Evolutionary conservation across 2,888 invertebrate species (phyloP), one percentile per base, ranked within the genome.

Genomic region (Mimachlamys varia): DNA sequence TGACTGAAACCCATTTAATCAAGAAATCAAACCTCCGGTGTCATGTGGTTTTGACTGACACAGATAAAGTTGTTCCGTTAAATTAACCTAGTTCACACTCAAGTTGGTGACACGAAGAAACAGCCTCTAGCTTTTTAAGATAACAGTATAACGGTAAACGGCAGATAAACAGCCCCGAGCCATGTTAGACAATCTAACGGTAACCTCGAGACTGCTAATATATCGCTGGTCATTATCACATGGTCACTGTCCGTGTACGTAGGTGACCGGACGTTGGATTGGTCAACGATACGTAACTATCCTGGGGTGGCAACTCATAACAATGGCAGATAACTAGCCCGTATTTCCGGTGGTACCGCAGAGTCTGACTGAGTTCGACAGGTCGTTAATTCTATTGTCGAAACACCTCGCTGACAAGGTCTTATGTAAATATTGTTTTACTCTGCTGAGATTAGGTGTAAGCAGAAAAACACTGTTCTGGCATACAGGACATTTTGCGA

Each of bases 1-100:
- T 44, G 13, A 53, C 17, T 1, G 13, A 17, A 53, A 17, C 53
- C 19, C 53, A 17, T 19, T 2, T 13, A 1, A 53, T n/a, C 53
- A 53, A 17, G 17, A 0, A 15, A 76, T 76, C 27, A 27, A 27
- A 0, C 27, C 76, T 33, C 10, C 13, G 76, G 76, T 76, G 76
- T 76, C 76, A 76, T 27, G 33, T 27, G 76, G 33, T 76, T 76
- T 76, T 76, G 76, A 76, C 76, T 27, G 76, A 76, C 76, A 76
- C 27, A 76, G 76, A 76, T 76, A 76, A 76, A 76, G 76, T 76
- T 76, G 76, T 76, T 33, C 27, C 76, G 13, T 33, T 58, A 58
- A 58, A 22, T 19, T 58, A 22, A 58, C 58, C 19, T 62, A n/a
- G 62, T 62, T 22, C 62, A 62, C 62, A 62, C 62, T 62, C 22